These are phyloP conservation scores for Aurelia coerulea DNA, from an alignment of 30 jellyfish, hydroid and myxozoan species.

Conservation along the genomic window DNA sequence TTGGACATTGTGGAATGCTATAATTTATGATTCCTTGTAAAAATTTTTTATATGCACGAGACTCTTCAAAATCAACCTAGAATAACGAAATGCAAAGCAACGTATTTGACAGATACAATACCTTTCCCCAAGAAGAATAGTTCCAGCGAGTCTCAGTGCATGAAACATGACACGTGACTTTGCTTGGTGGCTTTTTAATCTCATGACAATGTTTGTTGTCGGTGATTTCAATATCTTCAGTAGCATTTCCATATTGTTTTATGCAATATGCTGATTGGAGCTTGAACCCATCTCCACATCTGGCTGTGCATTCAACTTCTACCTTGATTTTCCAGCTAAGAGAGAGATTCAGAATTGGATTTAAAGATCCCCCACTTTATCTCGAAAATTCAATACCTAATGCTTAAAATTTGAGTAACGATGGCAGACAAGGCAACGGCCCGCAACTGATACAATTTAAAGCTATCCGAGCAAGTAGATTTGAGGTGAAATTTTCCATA, in stretches of 20 bases:
- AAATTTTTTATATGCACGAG: too few relatives aligned
- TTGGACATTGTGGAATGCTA: too few relatives aligned
- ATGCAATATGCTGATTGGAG: constrained; percentile 75
- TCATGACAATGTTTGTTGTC: constrained; percentile 65
- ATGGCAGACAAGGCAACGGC: too few relatives aligned
- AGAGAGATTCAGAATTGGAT: not conserved
- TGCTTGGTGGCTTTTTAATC: constrained; percentile 71
- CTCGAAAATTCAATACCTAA: too few relatives aligned
- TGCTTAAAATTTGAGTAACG: too few relatives aligned
- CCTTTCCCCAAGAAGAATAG: constrained; percentile 93
- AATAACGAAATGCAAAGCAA: too few relatives aligned
- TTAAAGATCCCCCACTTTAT: too few relatives aligned
- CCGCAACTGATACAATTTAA: too few relatives aligned
- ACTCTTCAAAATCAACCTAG: too few relatives aligned
- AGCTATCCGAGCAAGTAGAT: too few relatives aligned
- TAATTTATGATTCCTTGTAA: too few relatives aligned
- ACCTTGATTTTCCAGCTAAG: constrained; percentile 80
- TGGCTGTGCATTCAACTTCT: constrained; percentile 78
- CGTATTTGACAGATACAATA: not conserved
- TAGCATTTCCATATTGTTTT: constrained; percentile 60
- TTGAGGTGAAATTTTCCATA: too few relatives aligned
- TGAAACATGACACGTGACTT: constrained; percentile 68
- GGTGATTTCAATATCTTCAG: constrained; percentile 52
- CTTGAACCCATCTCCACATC: constrained; percentile 89
- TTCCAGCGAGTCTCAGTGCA: constrained; percentile 89